Evolutionary conservation across 2,888 invertebrate species (phyloP).

Genomic region (Hermaeophaga mercurialis): DNA sequence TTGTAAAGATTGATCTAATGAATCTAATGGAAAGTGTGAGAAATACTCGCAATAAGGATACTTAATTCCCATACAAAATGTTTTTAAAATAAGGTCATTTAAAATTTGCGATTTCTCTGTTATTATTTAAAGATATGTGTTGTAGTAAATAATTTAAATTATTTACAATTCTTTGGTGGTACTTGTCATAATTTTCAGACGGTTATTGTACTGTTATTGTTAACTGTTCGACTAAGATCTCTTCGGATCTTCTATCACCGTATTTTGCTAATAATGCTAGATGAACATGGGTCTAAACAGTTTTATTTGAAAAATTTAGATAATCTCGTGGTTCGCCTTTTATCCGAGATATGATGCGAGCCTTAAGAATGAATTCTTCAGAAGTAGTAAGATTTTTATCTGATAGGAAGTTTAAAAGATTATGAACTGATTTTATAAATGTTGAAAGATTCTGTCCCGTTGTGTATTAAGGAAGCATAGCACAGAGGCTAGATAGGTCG

Average conservation of each 20-base stretch:
- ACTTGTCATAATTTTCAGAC: not conserved
- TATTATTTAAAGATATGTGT: conserved; percentile 6
- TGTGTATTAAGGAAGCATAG: too few relatives aligned
- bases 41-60: conserved; percentile 15
- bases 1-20: not conserved
- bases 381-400: not conserved
- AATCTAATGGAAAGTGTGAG: conserved; percentile 1
- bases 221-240: conserved; percentile 7
- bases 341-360: too few relatives aligned
- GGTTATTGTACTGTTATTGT: conserved; percentile 1
- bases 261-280: not conserved
- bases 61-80: conserved; percentile 2
- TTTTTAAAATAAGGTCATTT: conserved; percentile 12
- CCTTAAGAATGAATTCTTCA: conserved; percentile 2
- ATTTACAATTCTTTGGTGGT: too few relatives aligned
- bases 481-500: conserved; percentile 3
- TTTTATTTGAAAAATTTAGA: too few relatives aligned
- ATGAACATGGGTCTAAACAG: too few relatives aligned
- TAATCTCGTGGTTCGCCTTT: conserved; percentile 5
- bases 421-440: too few relatives aligned
- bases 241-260: too few relatives aligned
- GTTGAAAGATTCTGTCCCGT: too few relatives aligned
- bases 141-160: conserved; percentile 9
- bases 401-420: not conserved
- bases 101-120: not conserved